Evolutionary conservation across 2,797 vertebrate genomes (phyloP), one percentile per base, ranked within the genome.

Genomic region (Gymnoscopelus braueri): DNA sequence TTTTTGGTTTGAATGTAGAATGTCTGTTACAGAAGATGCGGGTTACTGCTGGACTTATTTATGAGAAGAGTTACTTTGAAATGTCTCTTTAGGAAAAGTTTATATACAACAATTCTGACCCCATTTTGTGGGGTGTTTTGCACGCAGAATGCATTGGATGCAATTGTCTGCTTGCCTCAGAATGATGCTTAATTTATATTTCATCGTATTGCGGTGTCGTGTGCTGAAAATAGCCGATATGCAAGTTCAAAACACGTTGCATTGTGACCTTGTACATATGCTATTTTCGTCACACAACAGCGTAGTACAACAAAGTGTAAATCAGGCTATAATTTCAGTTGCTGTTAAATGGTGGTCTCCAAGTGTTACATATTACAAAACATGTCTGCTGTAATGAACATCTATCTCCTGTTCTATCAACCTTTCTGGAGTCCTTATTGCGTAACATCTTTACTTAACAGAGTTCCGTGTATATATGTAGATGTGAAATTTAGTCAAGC

Each of bases 31-130:
- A 78, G 81, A 87, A 76, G 58, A 59, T 83, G 77, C 39, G 50
- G 84, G 87, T 88, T 89, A 87, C 84, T 66, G 59, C 69, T 87
- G 84, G 84, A 62, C 52, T 72, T 81, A 86, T 89, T 87, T 86
- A 85, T 83, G 56, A 79, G 67, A 14, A 14, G 54, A 47, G 3
- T 83, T 67, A 63, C 73, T 72, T 61, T 69, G 67, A 75, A 15
- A 56, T 12, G 19, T 9, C 29, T 57, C 14, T 52, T 12, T 63
- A 48, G 48, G 13, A 57, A 1, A 60, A 59, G 63, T 75, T 70
- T 52, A 56, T 44, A 67, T 2, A 57, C 64, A 62, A 66, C 26
- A 2, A 65, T 74, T 82, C 59, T 78, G 60, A 72, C 80, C 81
- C 79, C 12, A 62, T 84, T 82, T 79, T 69, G 82, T 77, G 78